Conservation (phyloP, 2,888 invertebrate genomes). For the Ptychoptera contaminata region DNA sequence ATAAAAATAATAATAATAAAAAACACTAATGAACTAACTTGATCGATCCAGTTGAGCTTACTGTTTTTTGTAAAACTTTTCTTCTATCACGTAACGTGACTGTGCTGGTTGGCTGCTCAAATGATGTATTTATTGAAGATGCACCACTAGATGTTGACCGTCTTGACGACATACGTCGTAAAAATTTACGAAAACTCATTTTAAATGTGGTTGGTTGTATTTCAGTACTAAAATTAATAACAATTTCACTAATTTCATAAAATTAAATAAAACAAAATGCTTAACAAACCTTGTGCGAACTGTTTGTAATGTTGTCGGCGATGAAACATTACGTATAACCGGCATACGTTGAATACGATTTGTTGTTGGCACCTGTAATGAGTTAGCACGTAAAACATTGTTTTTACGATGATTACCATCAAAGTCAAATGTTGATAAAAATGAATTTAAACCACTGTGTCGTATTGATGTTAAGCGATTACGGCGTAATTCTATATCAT, state of each 20-base stretch:
- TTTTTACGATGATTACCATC: conserved; percentile 4
- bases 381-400: conserved; percentile 19
- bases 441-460: conserved; percentile 4
- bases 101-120: no score
- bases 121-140: neutral
- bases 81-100: conserved; percentile 13
- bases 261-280: neutral
- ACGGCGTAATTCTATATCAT: conserved; percentile 29
- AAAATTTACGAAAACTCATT: conserved; percentile 27
- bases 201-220: conserved; percentile 2
- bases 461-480: conserved; percentile 14
- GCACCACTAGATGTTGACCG: conserved; percentile 17
- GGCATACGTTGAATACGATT: conserved; percentile 21
- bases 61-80: conserved; percentile 14
- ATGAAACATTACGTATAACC: conserved; percentile 34
- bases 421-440: conserved; percentile 4
- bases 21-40: conserved; percentile 19
- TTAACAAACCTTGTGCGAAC: neutral
- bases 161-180: conserved; percentile 28
- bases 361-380: conserved; percentile 22
- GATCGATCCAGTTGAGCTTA: conserved; percentile 26
- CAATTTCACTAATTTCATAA: neutral
- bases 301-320: conserved; percentile 26
- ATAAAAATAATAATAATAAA: neutral
- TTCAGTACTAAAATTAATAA: neutral